phyloP scores from a whole-genome alignment of 2,888 invertebrate genomes.

The Dendrolimus pini region DNA sequence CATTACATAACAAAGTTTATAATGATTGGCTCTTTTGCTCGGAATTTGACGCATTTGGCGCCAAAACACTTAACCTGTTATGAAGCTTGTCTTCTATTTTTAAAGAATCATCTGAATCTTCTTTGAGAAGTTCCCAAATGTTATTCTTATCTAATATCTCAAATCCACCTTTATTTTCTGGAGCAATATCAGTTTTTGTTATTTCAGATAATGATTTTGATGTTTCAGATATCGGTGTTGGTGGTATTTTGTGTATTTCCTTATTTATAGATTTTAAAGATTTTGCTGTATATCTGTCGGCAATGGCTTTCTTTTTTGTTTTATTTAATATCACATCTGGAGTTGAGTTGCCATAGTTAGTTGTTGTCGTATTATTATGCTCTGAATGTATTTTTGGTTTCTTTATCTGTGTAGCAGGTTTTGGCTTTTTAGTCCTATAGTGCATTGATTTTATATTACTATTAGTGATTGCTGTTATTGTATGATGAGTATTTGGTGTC shows the following conservation, averaged over 20 bases:
- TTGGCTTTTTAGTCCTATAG: constrained; percentile 62
- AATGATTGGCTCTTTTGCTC: constrained; percentile 56
- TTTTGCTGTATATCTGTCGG: constrained; percentile 41
- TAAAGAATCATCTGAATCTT: constrained; percentile 55
- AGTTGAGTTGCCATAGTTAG: constrained; percentile 23
- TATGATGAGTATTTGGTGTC: constrained; percentile 32
- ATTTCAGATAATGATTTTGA: constrained; percentile 47
- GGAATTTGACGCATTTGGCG: constrained; percentile 40
- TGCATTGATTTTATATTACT: constrained; percentile 60
- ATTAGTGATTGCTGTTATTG: constrained; percentile 58
- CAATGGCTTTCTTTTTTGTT: constrained; percentile 37
- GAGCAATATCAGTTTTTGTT: constrained; percentile 53
- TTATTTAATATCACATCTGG: constrained; percentile 33
- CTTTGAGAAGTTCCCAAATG: constrained; percentile 79
- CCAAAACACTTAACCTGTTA: constrained; percentile 45
- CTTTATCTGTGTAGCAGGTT: constrained; percentile 51
- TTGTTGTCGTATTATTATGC: constrained; percentile 5
- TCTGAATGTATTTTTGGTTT: constrained; percentile 28
- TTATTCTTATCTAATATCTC: constrained; percentile 77
- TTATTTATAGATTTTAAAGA: constrained; percentile 66
- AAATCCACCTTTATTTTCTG: constrained; percentile 71
- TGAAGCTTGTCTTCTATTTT: constrained; percentile 60
- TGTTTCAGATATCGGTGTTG: constrained; percentile 67
- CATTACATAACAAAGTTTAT: constrained; percentile 69
- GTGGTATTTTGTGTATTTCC: constrained; percentile 69